Conservation (phyloP, 2,113 vertebrate genomes). For the Vidua macroura region DNA sequence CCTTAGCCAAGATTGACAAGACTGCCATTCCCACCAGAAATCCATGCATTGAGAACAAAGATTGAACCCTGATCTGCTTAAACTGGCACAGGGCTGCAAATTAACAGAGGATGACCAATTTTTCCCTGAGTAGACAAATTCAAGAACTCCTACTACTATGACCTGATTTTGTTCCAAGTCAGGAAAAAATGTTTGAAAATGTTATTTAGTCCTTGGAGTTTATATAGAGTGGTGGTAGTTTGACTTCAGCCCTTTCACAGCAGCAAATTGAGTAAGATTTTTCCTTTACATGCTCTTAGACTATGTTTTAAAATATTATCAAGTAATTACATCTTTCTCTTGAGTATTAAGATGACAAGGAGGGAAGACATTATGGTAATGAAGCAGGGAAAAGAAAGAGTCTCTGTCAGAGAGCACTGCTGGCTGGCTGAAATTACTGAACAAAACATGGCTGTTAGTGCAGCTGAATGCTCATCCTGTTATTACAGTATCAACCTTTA, state of each 20-base stretch:
- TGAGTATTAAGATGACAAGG: background rate
- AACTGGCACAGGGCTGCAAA: background rate
- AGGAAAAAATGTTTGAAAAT: background rate
- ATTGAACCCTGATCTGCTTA: background rate
- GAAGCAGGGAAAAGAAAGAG: background rate
- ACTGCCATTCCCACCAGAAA: background rate
- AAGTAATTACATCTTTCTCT: background rate
- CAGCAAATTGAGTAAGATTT: background rate
- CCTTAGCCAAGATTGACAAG: background rate
- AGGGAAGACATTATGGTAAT: background rate
- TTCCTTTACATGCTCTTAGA: background rate
- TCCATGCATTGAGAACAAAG: background rate
- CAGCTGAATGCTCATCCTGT: background rate
- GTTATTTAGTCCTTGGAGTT: background rate
- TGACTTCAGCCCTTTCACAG: background rate
- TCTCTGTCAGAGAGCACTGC: background rate
- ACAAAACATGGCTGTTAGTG: background rate
- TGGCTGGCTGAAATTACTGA: background rate
- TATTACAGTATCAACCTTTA: background rate
- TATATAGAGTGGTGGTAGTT: background rate
- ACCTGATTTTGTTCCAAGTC: background rate
- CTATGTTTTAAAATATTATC: background rate
- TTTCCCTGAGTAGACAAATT: background rate
- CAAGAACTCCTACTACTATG: background rate
- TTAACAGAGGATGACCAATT: background rate